These are phyloP conservation scores for Hydractinia symbiolongicarpus DNA, from an alignment of 30 jellyfish, hydroid and myxozoan species.

Conservation along the genomic window DNA sequence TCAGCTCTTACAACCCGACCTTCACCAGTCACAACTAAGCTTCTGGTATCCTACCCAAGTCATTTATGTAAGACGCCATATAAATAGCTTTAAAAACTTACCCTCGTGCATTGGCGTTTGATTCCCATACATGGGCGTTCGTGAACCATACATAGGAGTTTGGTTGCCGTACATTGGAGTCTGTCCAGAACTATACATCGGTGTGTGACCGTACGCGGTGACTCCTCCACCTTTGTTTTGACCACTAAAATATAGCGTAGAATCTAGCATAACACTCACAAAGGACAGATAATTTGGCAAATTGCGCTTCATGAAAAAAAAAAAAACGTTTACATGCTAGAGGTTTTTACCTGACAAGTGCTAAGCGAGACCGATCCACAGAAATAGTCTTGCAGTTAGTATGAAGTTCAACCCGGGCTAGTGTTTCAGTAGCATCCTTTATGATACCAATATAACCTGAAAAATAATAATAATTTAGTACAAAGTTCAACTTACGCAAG, in stretches of 20 bases:
- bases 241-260: slow-evolving; percentile 52
- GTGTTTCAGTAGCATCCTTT: slow-evolving; percentile 90
- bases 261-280: not conserved
- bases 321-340: too few species aligned
- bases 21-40: not conserved
- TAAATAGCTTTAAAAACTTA: not conserved
- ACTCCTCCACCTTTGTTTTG: slow-evolving; percentile 94
- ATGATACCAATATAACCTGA: slow-evolving; percentile 97
- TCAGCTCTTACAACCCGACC: too few species aligned
- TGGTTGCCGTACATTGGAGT: slow-evolving; percentile 98
- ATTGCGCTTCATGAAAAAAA: too few species aligned
- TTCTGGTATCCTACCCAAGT: not conserved
- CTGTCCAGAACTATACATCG: slow-evolving; percentile 72
- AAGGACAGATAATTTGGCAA: not conserved
- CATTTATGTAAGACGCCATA: not conserved
- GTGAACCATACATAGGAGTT: slow-evolving; percentile 75
- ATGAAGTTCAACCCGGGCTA: slow-evolving; percentile 98
- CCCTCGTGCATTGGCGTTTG: slow-evolving; percentile 94
- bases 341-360: slow-evolving; percentile 52
- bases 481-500: too few species aligned
- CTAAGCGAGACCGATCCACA: slow-evolving; percentile 94
- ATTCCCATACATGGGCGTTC: slow-evolving; percentile 98
- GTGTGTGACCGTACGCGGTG: slow-evolving; percentile 93
- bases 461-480: not conserved
- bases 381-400: slow-evolving; percentile 95